These are phyloP conservation scores for Ophioninae sp. DNA, from an alignment of 2,888 invertebrate genomes.

Conservation along the genomic window DNA sequence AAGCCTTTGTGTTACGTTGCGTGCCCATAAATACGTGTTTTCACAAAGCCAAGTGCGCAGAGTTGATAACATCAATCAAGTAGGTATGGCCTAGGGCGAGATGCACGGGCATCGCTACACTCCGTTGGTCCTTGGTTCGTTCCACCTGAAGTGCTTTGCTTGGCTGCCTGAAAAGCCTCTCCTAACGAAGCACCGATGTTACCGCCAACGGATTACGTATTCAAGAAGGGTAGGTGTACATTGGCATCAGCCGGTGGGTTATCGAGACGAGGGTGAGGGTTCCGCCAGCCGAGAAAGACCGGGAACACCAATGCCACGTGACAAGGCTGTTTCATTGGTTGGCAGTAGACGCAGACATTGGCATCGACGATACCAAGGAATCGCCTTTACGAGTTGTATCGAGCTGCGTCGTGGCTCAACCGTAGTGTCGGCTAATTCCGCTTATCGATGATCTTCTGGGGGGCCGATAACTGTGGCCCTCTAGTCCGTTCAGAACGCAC, in stretches of 20 bases:
- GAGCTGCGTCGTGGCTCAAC: not conserved
- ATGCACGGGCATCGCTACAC: not conserved
- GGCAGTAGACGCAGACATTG: conserved; percentile 24
- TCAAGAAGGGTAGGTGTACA: conserved; percentile 70
- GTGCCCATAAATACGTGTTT: not conserved
- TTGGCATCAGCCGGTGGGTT: conserved; percentile 55
- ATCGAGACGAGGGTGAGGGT: conserved; percentile 43
- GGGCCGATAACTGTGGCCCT: not conserved
- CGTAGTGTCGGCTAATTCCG: not conserved
- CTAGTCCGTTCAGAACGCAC: not conserved
- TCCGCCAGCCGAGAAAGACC: conserved; percentile 35
- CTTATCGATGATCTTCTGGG: not conserved
- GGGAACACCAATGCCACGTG: conserved; percentile 1
- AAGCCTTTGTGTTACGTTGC: not conserved
- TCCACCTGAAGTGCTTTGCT: conserved; percentile 9
- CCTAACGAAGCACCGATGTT: conserved; percentile 72
- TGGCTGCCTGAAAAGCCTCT: conserved; percentile 21
- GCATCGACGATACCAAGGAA: not conserved
- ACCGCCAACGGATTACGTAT: conserved; percentile 71
- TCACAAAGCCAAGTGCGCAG: not conserved
- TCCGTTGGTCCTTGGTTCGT: not conserved
- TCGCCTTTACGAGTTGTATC: not conserved
- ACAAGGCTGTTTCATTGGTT: not conserved
- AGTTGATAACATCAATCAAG: not conserved
- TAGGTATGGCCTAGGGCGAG: not conserved